Conservation (phyloP, 2,113 vertebrate species). For the Paraplagusia blochii region DNA sequence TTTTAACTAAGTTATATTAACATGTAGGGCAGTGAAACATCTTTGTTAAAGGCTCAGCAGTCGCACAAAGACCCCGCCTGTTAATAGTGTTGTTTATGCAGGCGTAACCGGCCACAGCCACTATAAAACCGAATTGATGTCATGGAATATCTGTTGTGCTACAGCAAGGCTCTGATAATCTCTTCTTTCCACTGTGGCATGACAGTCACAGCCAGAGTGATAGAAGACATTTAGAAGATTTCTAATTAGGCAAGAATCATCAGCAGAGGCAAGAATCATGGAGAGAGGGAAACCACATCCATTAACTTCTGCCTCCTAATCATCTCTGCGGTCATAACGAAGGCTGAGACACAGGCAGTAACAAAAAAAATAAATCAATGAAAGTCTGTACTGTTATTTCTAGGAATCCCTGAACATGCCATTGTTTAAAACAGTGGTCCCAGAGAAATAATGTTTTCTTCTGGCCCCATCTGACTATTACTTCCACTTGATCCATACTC, state of each 20-base stretch:
- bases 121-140: background rate
- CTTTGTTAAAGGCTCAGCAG: background rate
- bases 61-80: background rate
- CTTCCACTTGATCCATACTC: too few species aligned
- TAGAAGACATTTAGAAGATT: conserved; percentile 50
- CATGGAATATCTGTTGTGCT: conserved; percentile 1
- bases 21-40: conserved; percentile 6
- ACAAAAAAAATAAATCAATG: background rate
- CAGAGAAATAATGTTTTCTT: too few species aligned
- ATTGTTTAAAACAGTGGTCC: too few species aligned
- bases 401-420: background rate
- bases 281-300: conserved; percentile 39
- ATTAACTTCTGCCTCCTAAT: conserved; percentile 39
- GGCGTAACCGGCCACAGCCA: background rate
- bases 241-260: conserved; percentile 53
- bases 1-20: conserved; percentile 2
- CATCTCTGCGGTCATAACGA: conserved; percentile 8
- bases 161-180: conserved; percentile 9
- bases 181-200: conserved; percentile 29
- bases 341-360: background rate
- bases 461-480: too few species aligned
- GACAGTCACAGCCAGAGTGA: conserved; percentile 41
- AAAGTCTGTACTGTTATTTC: conserved; percentile 7
- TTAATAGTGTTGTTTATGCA: background rate
- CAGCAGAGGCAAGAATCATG: conserved; percentile 38